These are phyloP conservation scores for Tupaia tana DNA, from an alignment of 2,113 vertebrate genomes.

Conservation along the genomic window DNA sequence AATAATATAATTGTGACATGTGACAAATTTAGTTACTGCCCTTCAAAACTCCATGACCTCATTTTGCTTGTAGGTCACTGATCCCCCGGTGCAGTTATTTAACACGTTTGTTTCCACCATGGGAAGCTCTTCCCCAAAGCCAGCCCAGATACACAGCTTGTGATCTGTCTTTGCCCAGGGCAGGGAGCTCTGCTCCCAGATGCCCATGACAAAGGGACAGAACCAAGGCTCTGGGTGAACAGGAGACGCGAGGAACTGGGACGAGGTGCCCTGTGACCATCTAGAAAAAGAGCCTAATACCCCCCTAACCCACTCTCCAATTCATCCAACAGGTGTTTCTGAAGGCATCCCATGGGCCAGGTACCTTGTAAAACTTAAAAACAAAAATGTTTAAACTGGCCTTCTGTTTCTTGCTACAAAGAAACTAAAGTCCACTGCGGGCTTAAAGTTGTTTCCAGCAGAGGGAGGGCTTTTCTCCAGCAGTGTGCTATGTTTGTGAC, in stretches of 20 bases:
- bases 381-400: not conserved
- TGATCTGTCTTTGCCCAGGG: not conserved
- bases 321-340: constrained; percentile 8
- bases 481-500: fast-evolving
- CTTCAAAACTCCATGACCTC: constrained; percentile 26
- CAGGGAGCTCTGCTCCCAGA: not conserved
- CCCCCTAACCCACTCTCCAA: fast-evolving
- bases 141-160: fast-evolving
- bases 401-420: not conserved
- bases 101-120: not conserved
- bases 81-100: not conserved
- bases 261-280: fast-evolving
- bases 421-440: fast-evolving
- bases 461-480: not conserved
- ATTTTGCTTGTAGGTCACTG: not conserved
- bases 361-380: not conserved
- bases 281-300: not conserved
- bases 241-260: fast-evolving
- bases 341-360: not conserved
- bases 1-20: not conserved
- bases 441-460: fast-evolving
- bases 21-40: not conserved
- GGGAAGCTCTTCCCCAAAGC: not conserved
- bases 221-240: fast-evolving
- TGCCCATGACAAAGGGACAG: fast-evolving